Evolutionary conservation across 2,888 invertebrate species (phyloP).

Genomic region (Aspidapion aeneum): DNA sequence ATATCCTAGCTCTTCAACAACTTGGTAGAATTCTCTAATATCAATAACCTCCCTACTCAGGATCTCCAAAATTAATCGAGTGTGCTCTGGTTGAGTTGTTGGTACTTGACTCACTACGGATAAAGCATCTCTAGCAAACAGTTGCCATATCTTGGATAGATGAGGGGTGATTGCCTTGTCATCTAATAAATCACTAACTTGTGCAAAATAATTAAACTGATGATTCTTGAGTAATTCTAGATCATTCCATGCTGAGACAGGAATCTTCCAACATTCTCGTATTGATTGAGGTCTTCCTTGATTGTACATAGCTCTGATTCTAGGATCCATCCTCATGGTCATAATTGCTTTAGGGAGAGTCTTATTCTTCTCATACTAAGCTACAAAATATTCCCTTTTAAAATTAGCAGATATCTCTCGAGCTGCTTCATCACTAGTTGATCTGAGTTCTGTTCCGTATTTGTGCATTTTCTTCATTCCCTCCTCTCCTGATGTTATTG

Average conservation of each 20-base stretch:
- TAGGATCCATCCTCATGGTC: not conserved
- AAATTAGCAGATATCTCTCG: not conserved
- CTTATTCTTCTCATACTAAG: not conserved
- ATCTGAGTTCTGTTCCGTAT: not conserved
- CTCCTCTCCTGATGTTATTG: not conserved
- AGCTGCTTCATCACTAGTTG: not conserved
- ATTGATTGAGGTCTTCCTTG: not conserved
- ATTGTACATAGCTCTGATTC: not conserved
- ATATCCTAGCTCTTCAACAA: no score
- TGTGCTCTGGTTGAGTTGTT: no score
- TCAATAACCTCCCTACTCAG: no score
- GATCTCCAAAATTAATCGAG: no score
- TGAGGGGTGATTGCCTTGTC: not conserved
- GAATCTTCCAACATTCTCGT: not conserved
- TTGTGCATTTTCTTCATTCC: not conserved
- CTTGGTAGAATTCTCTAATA: no score
- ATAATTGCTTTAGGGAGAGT: not conserved
- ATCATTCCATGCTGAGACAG: not conserved
- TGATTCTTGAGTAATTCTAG: not conserved
- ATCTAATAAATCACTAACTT: not conserved
- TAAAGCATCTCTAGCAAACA: no score
- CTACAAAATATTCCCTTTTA: not conserved
- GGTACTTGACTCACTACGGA: no score
- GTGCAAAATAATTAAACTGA: not conserved
- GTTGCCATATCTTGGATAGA: not conserved